Evolutionary conservation across 2,888 invertebrate species (phyloP).

Genomic region (Trachelus stipa): DNA sequence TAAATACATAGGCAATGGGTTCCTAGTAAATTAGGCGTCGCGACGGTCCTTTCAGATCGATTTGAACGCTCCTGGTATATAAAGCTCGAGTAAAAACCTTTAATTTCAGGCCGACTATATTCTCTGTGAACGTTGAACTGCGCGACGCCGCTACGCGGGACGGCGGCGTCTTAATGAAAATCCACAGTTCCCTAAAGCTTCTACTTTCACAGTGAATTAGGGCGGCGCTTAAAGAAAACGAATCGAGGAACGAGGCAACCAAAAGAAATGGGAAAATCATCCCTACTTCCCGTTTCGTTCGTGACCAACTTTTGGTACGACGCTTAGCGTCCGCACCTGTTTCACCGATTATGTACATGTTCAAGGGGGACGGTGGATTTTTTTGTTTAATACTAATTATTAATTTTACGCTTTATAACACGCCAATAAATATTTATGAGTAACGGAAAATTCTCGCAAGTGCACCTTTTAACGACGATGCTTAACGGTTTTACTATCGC

Average conservation of each 20-base stretch:
- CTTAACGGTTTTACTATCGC: background rate
- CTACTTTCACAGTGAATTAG: conserved; percentile 5
- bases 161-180: background rate
- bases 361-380: background rate
- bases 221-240: background rate
- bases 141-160: background rate
- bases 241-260: background rate
- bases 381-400: background rate
- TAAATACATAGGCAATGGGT: background rate
- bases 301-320: background rate
- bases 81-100: background rate
- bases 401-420: conserved; percentile 21
- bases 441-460: conserved; percentile 26
- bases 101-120: background rate
- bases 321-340: background rate
- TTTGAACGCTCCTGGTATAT: background rate
- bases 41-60: background rate
- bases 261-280: conserved; percentile 3
- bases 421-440: conserved; percentile 24
- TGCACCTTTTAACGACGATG: conserved; percentile 21
- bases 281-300: conserved; percentile 1
- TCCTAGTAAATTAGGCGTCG: background rate
- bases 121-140: background rate
- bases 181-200: conserved; percentile 2
- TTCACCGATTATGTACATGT: background rate